phyloP scores from a whole-genome alignment of 2,888 invertebrate species.

The Brachyptera putata region DNA sequence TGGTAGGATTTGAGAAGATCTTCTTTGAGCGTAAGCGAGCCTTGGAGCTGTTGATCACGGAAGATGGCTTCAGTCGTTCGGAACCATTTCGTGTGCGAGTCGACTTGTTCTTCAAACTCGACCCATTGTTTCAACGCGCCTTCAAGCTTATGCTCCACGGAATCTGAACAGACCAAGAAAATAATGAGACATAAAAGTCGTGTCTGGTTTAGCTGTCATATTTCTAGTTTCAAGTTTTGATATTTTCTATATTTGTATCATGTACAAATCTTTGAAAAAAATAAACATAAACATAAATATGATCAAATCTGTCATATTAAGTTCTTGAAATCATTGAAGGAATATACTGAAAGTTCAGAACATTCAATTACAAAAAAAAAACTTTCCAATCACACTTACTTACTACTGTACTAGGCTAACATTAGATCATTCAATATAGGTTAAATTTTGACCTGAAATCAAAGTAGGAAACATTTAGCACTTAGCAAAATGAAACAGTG shows the following conservation, averaged over 20 bases:
- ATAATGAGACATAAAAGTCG: background rate
- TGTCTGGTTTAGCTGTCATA: no score
- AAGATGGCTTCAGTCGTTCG: slow-evolving; percentile 78
- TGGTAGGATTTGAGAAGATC: slow-evolving; percentile 58
- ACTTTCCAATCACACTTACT: no score
- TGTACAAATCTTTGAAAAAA: no score
- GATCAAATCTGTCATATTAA: background rate
- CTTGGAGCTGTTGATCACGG: slow-evolving; percentile 79
- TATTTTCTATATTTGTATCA: no score
- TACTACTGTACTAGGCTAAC: no score
- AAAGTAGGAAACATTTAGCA: no score
- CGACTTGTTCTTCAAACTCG: slow-evolving; percentile 77
- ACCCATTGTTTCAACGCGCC: slow-evolving; percentile 77
- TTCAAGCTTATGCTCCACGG: slow-evolving; percentile 68
- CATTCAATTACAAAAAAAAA: no score
- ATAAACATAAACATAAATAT: background rate
- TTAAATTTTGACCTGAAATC: no score
- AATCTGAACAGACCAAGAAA: slow-evolving; percentile 42
- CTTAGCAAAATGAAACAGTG: no score
- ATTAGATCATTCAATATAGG: no score
- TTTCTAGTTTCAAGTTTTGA: background rate
- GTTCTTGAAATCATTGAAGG: no score
- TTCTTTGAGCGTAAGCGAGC: slow-evolving; percentile 71
- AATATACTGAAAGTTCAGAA: no score
- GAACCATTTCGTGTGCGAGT: slow-evolving; percentile 81